These are phyloP conservation scores for Mythimna lalbum DNA, from an alignment of 2,888 invertebrate genomes.

Conservation along the genomic window DNA sequence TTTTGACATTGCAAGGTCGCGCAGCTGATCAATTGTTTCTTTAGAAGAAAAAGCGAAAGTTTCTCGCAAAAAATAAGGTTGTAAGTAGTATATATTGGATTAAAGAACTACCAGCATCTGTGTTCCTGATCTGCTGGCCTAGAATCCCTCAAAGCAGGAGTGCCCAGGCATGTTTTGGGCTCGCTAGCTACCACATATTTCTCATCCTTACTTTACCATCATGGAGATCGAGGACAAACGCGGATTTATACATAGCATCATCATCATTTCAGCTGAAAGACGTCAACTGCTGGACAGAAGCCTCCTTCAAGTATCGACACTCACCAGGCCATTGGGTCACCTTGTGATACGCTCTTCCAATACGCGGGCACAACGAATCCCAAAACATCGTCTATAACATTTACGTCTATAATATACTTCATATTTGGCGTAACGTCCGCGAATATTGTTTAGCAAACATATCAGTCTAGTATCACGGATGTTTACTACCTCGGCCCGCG, in stretches of 20 bases:
- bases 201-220: background rate
- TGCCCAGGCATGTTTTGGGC: background rate
- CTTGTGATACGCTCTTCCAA: no score
- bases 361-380: no score
- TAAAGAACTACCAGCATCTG: background rate
- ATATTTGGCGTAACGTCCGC: background rate
- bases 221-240: background rate
- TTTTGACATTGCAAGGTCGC: conserved; percentile 49
- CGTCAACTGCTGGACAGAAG: no score
- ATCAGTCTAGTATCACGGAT: conserved; percentile 36
- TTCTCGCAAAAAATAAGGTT: background rate
- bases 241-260: no score
- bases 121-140: background rate
- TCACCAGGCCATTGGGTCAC: no score
- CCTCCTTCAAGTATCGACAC: no score
- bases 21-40: conserved; percentile 12
- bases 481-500: conserved; percentile 45
- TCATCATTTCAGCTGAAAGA: no score
- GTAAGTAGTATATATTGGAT: background rate
- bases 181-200: background rate
- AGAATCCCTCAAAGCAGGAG: background rate
- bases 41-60: conserved; percentile 28
- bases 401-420: background rate
- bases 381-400: background rate
- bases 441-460: conserved; percentile 33